Conservation (phyloP, 2,888 invertebrate species). For the Nomada fabriciana region DNA sequence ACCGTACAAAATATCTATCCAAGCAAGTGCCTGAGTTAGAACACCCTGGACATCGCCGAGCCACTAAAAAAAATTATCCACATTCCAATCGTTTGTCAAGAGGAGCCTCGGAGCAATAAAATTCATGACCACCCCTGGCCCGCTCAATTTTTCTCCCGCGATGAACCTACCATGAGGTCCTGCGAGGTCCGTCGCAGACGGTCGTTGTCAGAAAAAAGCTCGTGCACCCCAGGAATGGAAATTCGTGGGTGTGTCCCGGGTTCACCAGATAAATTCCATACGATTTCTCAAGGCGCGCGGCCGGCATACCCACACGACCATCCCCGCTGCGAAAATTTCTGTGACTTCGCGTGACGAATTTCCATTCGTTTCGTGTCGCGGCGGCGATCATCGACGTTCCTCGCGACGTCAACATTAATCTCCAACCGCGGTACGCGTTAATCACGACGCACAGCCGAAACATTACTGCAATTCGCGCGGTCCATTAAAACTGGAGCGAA, state of each 20-base stretch:
- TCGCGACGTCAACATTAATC: constrained; percentile 39
- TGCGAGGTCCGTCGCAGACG: not conserved
- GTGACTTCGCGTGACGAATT: constrained; percentile 57
- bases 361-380: constrained; percentile 46
- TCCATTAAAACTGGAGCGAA: not conserved
- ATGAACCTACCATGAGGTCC: not conserved
- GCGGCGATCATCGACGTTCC: constrained; percentile 39
- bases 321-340: constrained; percentile 49
- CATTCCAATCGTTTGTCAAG: constrained; percentile 18
- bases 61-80: constrained; percentile 7
- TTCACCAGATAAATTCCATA: constrained; percentile 54
- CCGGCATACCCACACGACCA: constrained; percentile 18
- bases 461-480: constrained; percentile 41
- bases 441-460: constrained; percentile 31
- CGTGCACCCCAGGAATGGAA: constrained; percentile 30
- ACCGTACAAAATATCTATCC: too few relatives aligned
- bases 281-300: not conserved
- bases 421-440: constrained; percentile 20
- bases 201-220: constrained; percentile 5
- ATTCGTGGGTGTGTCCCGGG: constrained; percentile 46
- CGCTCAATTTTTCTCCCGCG: constrained; percentile 9
- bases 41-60: not conserved
- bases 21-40: not conserved
- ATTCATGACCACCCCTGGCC: constrained; percentile 19
- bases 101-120: constrained; percentile 3